These are phyloP conservation scores for Catagonus wagneri DNA, from an alignment of 2,113 vertebrate species.

Conservation along the genomic window DNA sequence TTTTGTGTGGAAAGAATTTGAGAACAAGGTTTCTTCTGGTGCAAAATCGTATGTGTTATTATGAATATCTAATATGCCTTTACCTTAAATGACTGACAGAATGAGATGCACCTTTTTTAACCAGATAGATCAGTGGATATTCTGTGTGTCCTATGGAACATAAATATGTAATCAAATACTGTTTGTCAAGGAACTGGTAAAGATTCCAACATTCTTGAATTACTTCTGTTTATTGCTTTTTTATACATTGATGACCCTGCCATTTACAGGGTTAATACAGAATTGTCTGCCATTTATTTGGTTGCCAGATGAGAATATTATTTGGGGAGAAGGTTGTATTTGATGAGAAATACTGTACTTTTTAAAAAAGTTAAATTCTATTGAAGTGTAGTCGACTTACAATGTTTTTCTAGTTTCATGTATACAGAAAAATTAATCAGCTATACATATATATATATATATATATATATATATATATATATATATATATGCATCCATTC, in stretches of 20 bases:
- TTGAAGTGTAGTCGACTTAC: no score
- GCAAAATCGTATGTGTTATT: background rate
- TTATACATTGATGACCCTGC: background rate
- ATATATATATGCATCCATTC: no score
- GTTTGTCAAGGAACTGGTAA: slow-evolving; percentile 75
- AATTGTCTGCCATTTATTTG: background rate
- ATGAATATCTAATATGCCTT: background rate
- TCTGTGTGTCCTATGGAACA: slow-evolving; percentile 45
- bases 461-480: no score
- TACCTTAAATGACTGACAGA: background rate
- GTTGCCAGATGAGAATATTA: background rate
- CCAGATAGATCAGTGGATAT: background rate
- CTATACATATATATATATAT: no score
- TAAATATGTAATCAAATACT: slow-evolving; percentile 51
- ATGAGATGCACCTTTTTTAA: background rate
- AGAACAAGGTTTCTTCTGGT: background rate
- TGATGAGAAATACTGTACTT: background rate
- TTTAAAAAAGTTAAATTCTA: no score
- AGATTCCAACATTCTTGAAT: slow-evolving; percentile 55
- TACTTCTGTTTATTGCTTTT: background rate
- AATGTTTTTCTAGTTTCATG: no score
- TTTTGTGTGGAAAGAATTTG: slow-evolving; percentile 29
- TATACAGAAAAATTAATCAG: no score
- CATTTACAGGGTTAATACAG: background rate
- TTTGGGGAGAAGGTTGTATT: background rate